These are phyloP conservation scores for Tenebrio molitor DNA, from an alignment of 1,140 invertebrate species.

Conservation along the genomic window DNA sequence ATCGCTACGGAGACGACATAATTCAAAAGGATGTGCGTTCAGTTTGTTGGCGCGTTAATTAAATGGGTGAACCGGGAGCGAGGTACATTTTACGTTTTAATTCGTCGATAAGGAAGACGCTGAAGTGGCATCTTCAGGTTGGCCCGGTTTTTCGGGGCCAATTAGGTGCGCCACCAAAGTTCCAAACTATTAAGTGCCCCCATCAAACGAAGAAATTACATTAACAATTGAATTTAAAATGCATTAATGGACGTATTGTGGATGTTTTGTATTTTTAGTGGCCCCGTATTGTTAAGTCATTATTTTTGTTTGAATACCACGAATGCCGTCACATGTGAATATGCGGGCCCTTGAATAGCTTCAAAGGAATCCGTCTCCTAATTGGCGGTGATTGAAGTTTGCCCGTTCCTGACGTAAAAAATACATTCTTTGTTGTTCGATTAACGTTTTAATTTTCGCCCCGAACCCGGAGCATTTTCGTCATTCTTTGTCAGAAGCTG, in stretches of 20 bases:
- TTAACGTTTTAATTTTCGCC: neutral
- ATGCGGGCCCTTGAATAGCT: conserved; percentile 15
- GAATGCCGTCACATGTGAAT: conserved; percentile 32
- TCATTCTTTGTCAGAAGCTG: too few relatives aligned
- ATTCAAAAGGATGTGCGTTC: neutral
- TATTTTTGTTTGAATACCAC: conserved; percentile 38
- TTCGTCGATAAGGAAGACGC: too few relatives aligned
- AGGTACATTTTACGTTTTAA: too few relatives aligned
- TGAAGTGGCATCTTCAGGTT: too few relatives aligned
- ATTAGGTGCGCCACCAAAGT: neutral
- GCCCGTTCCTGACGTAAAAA: too few relatives aligned
- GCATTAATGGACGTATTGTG: conserved; percentile 22
- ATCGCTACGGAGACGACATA: neutral
- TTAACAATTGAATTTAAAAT: conserved; percentile 34
- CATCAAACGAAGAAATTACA: neutral
- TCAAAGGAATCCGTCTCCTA: conserved; percentile 15
- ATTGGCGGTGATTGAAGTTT: neutral
- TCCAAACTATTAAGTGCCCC: conserved; percentile 6
- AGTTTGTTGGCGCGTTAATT: conserved; percentile 10
- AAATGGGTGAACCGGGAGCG: too few relatives aligned
- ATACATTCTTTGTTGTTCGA: neutral
- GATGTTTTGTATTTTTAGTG: conserved; percentile 20
- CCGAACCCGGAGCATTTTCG: too few relatives aligned
- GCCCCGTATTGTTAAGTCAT: conserved; percentile 30
- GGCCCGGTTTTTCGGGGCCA: too few relatives aligned